phyloP scores from a whole-genome alignment of 2,113 vertebrate genomes.

The Acanthisitta chloris region DNA sequence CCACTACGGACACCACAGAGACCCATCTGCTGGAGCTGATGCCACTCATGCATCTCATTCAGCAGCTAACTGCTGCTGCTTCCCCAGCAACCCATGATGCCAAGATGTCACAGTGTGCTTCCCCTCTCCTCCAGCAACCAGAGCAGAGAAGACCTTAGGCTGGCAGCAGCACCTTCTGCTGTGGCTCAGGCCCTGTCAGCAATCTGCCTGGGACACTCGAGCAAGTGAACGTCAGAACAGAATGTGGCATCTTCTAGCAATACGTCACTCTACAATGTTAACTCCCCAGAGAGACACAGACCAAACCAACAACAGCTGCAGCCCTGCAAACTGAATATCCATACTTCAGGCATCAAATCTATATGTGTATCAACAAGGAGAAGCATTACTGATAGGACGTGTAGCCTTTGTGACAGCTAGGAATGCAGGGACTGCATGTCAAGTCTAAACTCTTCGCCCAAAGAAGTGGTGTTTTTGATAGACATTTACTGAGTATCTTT shows the following conservation, averaged over 20 bases:
- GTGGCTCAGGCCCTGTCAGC: not conserved
- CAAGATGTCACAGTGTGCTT: fast-evolving
- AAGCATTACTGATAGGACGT: fast-evolving
- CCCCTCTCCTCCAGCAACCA: not conserved
- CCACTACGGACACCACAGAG: not conserved
- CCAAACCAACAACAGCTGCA: not conserved
- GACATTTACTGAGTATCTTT: not conserved
- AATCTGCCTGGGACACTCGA: not conserved
- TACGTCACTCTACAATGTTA: not conserved
- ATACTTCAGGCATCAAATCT: not conserved
- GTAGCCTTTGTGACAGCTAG: not conserved
- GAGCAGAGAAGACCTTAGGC: not conserved
- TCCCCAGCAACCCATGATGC: fast-evolving
- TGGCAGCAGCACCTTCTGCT: not conserved
- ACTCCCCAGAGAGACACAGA: not conserved
- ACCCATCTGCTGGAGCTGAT: constrained; percentile 5
- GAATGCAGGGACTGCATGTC: fast-evolving
- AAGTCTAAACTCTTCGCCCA: not conserved
- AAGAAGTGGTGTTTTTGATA: not conserved
- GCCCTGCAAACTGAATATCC: not conserved
- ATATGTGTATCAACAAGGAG: not conserved
- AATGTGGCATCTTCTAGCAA: not conserved
- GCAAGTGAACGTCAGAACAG: not conserved
- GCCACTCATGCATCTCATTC: not conserved
- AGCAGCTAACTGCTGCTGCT: not conserved